These are phyloP conservation scores for Corythoichthys intestinalis DNA, from an alignment of 2,113 vertebrate genomes.

Conservation along the genomic window DNA sequence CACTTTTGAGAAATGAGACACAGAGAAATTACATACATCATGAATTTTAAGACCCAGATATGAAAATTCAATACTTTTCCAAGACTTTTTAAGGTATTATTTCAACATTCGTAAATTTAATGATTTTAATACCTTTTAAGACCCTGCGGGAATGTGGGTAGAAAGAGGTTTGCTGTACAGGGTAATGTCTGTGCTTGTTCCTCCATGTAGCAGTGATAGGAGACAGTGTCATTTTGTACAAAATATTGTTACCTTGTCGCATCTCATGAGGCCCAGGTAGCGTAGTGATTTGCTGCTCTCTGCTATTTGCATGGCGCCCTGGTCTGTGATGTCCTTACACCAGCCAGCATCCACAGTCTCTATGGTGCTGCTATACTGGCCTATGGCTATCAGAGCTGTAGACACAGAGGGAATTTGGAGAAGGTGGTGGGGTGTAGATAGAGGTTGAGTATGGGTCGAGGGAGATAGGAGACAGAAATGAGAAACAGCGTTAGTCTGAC, in stretches of 20 bases:
- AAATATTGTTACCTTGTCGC: conserved; percentile 87
- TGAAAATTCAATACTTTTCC: too few species aligned
- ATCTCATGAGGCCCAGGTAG: conserved; percentile 96
- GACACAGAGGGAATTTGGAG: conserved; percentile 29
- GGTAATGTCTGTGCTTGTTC: not conserved
- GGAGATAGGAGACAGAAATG: conserved; percentile 22
- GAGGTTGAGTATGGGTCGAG: not conserved
- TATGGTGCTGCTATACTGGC: conserved; percentile 92
- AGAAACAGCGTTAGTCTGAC: conserved; percentile 65
- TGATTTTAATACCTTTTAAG: too few species aligned
- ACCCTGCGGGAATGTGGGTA: too few species aligned
- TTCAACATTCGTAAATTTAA: too few species aligned
- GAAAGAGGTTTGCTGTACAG: not conserved
- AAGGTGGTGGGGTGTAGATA: not conserved
- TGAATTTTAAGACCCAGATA: too few species aligned
- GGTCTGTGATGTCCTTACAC: conserved; percentile 98
- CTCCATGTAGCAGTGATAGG: conserved; percentile 4
- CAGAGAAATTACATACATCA: too few species aligned
- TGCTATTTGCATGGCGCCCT: conserved; percentile 93
- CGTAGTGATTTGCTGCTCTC: conserved; percentile 95
- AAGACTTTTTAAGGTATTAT: too few species aligned
- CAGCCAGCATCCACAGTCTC: conserved; percentile 98
- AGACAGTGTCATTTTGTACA: conserved; percentile 12
- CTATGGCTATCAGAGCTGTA: conserved; percentile 94
- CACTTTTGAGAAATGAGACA: too few species aligned